Evolutionary conservation across 2,888 invertebrate species (phyloP), one percentile per base, ranked within the genome.

Genomic region (Apamea anceps): DNA sequence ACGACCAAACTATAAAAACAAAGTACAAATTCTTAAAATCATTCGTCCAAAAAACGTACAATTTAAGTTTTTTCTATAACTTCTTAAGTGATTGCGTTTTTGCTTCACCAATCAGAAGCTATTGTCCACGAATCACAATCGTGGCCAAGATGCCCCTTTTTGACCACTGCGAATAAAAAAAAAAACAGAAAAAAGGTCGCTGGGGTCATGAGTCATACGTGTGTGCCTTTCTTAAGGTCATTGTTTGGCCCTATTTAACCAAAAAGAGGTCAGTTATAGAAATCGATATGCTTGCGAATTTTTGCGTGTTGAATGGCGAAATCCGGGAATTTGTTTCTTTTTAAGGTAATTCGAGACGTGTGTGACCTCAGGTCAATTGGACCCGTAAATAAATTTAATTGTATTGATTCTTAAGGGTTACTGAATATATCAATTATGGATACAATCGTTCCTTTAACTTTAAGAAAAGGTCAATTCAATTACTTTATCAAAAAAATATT

Each of bases 281-380:
- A 89, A 91, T 86, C 86, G 90, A 91, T 92, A 89, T 77, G 86
- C 90, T 91, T 91, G 93, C 90, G 92, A 94, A 93, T 91, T 92
- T 85, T 90, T 87, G 86, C 82, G 89, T 89, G 87, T 91, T 92
- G 82, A 87, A 86, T 88, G 86, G 91, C 87, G 74, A 84, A 85
- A 76, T 95, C 93, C 93, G 90, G 90, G 93, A 94, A 93, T 93
- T 90, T 93, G 94, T 91, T 91, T 93, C 93, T 90, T 89, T 85
- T 87, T 85, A 79, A 71, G 73, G 96, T 90, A 94, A 96, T 91
- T 71, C 63, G 94, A 96, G 95, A 95, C 88, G 87, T 92, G 96
- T 96, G 96, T 94, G 95, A 96, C 95, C 95, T 84, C 82, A 91
- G 96, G 96, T 95, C 96, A 96, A 91, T 91, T 76, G 85, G 84